Percentiles rank a stretch among this genome's conserved stretches.
These are phyloP conservation scores for Solea solea DNA, from an alignment of 2,113 vertebrate genomes.

Conservation along the genomic window DNA sequence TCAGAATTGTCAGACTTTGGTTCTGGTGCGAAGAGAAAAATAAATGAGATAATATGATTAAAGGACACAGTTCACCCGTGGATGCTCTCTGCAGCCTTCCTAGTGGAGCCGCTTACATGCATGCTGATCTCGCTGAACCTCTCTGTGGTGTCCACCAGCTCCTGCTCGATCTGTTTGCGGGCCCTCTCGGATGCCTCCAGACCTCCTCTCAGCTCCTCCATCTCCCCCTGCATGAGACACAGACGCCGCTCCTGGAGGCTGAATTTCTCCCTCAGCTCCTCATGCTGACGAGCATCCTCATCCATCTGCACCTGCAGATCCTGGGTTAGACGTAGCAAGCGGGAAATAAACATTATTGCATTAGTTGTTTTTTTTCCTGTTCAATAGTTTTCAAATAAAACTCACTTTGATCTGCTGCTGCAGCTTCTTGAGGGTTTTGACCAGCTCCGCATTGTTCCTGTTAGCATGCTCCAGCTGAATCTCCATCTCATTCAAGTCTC, in stretches of 20 bases:
- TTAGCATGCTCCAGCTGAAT: constrained; percentile 80
- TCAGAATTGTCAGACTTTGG: constrained; percentile 75
- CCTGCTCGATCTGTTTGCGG: constrained; percentile 74
- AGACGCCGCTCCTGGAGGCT: constrained; percentile 77
- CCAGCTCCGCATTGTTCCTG: constrained; percentile 77
- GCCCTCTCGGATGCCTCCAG: constrained; percentile 77
- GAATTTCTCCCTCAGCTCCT: constrained; percentile 81
- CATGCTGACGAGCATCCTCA: constrained; percentile 69
- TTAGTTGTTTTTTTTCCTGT: neutral
- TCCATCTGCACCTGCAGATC: constrained; percentile 80
- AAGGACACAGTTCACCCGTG: neutral
- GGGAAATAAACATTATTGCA: neutral
- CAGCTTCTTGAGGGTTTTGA: constrained; percentile 78
- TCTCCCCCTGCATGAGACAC: constrained; percentile 68
- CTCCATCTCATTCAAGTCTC: constrained; percentile 83
- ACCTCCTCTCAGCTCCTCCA: constrained; percentile 70
- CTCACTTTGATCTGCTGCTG: constrained; percentile 79
- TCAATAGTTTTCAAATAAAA: neutral
- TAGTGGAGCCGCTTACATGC: constrained; percentile 48
- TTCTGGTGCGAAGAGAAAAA: constrained; percentile 64
- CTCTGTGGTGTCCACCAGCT: constrained; percentile 75
- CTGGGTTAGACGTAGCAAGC: constrained; percentile 36
- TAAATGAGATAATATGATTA: neutral
- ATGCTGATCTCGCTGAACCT: constrained; percentile 72
- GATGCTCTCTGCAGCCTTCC: neutral